Percentiles rank a stretch among this genome's conserved stretches.
phyloP scores from a whole-genome alignment of 2,113 vertebrate species.

The Indicator maculatus region DNA sequence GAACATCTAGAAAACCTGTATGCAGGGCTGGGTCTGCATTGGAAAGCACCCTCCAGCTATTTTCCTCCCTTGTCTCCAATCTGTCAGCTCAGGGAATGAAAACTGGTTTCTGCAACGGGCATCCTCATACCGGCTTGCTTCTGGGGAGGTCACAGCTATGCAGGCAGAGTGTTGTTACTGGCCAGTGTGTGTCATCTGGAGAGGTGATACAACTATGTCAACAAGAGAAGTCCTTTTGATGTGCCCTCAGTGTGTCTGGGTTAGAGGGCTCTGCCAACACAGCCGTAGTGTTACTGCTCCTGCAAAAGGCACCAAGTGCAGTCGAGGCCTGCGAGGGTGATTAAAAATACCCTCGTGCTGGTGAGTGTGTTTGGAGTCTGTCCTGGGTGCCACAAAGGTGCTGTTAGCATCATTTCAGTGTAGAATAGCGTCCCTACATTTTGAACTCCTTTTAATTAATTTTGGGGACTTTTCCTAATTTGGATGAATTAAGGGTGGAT shows the following conservation, averaged over 20 bases:
- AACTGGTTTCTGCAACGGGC: fast-evolving
- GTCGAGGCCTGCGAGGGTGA: fast-evolving
- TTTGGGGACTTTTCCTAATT: neutral
- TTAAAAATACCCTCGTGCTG: neutral
- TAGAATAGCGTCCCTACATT: neutral
- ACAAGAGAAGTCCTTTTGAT: neutral
- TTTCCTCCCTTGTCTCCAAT: neutral
- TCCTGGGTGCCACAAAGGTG: neutral
- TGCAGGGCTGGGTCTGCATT: neutral
- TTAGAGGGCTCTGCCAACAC: neutral
- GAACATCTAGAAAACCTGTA: neutral
- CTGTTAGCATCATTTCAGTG: neutral
- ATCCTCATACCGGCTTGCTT: fast-evolving
- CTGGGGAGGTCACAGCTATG: neutral
- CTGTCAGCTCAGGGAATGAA: neutral
- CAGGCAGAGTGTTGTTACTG: neutral
- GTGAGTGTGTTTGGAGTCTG: neutral
- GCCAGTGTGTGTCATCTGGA: neutral
- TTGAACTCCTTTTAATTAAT: neutral
- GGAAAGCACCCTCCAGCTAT: neutral
- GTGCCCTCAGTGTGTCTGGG: neutral
- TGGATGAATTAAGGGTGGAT: neutral
- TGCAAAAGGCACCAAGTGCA: fast-evolving
- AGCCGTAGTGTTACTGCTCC: neutral
- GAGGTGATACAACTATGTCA: neutral